Evolutionary conservation across 1,140 invertebrate species (phyloP), one percentile per base, ranked within the genome.

Genomic region (Muscidifurax raptorellus): DNA sequence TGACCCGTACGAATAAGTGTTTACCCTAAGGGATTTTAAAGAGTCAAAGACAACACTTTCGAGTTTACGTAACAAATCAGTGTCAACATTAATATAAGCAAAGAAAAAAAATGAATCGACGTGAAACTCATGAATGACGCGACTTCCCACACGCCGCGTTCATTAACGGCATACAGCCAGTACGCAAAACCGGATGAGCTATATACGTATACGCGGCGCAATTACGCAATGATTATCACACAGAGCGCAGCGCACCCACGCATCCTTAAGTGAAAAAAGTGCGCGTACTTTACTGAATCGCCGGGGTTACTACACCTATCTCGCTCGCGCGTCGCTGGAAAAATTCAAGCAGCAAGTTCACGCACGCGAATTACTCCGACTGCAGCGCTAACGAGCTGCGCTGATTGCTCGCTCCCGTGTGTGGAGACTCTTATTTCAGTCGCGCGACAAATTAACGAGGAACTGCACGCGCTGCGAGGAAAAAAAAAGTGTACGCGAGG

Each of bases 311-410:
- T 40, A 40, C 7, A 40, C 36, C 32, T 32, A 32, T n/a, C 3
- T 40, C 36, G 36, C 36, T 3, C 9, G 9, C 3, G 36, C 36
- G 36, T 40, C 36, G 3, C 44, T 12, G 7, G 52, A 59, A 59
- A 59, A 59, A 59, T 59, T 7, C 52, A 59, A 59, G 52, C 18
- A n/a, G 52, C 22, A 59, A 59, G 52, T 59, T 59, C 22, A n/a
- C 52, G 22, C 52, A n/a, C 52, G 52, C 52, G 52, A 59, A 59
- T 59, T 59, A 59, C 52, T 59, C 18, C 18, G 52, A 59, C 52
- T n/a, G 64, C 18, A 6, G 67, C 67, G 36, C 72, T 74, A 74
- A 74, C 72, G 72, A 74, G 72, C 32, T 36, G 9, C 36, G 72
- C 72, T 36, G 72, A 40, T 74, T 74, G 72, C 32, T 74, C n/a